These are phyloP conservation scores for Percopsis omiscomaycus DNA, from an alignment of 2,797 vertebrate species.

Conservation along the genomic window DNA sequence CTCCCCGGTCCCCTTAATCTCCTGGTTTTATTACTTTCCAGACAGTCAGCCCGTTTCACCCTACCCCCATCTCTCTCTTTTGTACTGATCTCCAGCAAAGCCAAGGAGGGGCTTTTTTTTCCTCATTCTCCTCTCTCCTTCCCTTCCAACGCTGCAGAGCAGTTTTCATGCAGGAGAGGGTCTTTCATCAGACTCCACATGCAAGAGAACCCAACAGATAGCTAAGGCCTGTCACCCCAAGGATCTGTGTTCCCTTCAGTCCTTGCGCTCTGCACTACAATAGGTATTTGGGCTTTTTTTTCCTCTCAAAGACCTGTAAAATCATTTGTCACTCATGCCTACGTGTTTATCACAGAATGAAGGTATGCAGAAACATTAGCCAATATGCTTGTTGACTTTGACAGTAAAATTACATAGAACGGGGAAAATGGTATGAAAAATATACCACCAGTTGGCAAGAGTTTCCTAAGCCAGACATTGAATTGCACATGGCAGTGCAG, in stretches of 20 bases:
- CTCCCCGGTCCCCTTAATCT: constrained; percentile 81
- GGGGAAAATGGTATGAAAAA: background rate
- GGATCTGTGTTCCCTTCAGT: constrained; percentile 31
- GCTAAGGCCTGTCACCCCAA: constrained; percentile 55
- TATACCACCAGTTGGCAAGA: constrained; percentile 24
- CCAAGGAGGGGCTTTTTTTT: constrained; percentile 68
- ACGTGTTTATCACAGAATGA: background rate
- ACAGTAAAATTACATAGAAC: constrained; percentile 3
- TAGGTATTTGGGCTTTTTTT: constrained; percentile 12
- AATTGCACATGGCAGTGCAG: constrained; percentile 29
- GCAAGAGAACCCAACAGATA: constrained; percentile 60
- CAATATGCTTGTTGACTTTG: constrained; percentile 16
- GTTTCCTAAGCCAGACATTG: background rate
- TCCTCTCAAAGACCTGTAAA: constrained; percentile 11
- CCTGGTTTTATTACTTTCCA: constrained; percentile 87
- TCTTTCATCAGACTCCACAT: constrained; percentile 77
- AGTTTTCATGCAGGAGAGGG: constrained; percentile 75
- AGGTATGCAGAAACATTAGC: constrained; percentile 13
- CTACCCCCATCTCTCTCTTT: constrained; percentile 81
- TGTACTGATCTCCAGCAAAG: constrained; percentile 81
- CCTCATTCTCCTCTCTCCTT: constrained; percentile 37
- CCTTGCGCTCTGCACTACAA: constrained; percentile 13
- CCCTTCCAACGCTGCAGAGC: constrained; percentile 68
- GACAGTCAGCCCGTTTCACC: constrained; percentile 79
- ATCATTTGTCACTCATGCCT: constrained; percentile 1